A percentile compares a stretch with the other conserved stretches of the same genome.
Conservation (phyloP, 2,797 vertebrate species). For the Eurystomus glaucurus region DNA sequence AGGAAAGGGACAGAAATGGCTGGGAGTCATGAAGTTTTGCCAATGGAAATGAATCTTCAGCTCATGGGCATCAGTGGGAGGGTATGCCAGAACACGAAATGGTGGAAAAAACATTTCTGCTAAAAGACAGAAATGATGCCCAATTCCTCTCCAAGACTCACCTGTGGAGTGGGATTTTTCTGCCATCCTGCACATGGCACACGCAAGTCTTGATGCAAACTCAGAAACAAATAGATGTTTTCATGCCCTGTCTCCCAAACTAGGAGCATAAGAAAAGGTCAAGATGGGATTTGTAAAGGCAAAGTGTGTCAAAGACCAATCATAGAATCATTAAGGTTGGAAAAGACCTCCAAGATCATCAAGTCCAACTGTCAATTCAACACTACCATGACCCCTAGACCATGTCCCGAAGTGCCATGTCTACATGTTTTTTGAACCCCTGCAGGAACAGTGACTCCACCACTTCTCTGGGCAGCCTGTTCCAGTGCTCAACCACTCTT, state of each 20-base stretch:
- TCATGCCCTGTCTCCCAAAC: not conserved
- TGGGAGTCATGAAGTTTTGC: accelerated
- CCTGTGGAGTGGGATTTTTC: not conserved
- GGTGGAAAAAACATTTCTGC: accelerated
- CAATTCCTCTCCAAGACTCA: not conserved
- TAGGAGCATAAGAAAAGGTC: not conserved
- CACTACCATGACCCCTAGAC: too few relatives aligned
- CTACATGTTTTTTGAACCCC: too few relatives aligned
- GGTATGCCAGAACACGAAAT: not conserved
- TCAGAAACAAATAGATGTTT: not conserved
- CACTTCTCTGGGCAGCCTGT: too few relatives aligned
- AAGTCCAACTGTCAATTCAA: too few relatives aligned
- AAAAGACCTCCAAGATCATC: too few relatives aligned
- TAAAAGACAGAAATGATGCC: not conserved
- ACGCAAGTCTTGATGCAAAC: not conserved
- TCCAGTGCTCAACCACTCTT: too few relatives aligned
- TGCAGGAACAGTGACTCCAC: too few relatives aligned
- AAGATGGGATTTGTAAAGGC: not conserved
- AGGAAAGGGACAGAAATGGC: not conserved
- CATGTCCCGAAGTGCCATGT: too few relatives aligned
- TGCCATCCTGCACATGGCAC: accelerated
- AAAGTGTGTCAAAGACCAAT: accelerated
- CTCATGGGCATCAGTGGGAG: not conserved
- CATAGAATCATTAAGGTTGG: too few relatives aligned
- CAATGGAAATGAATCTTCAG: not conserved